Percentiles rank a stretch among this genome's conserved stretches.
Conservation (phyloP, 1,140 invertebrate genomes). For the Propsilocerus akamusi region DNA sequence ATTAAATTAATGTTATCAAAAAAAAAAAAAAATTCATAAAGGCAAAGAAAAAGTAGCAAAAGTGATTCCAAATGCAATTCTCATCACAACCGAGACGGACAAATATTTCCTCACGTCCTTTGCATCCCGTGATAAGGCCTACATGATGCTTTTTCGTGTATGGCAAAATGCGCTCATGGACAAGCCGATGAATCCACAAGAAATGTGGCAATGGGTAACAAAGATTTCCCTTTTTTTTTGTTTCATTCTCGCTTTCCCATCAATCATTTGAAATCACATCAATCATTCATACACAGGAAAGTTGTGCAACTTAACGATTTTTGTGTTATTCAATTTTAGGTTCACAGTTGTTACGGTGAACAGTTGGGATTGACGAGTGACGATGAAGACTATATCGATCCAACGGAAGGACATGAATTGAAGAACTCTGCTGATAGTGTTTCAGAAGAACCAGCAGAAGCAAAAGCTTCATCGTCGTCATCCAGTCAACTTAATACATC, state of each 20-base stretch:
- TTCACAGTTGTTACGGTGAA: conserved; percentile 80
- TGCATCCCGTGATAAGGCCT: conserved; percentile 77
- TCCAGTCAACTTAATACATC: conserved; percentile 15
- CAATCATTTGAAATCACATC: background rate
- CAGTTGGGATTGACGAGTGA: conserved; percentile 82
- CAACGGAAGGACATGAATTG: conserved; percentile 6
- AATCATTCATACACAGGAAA: background rate
- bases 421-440: conserved; percentile 4
- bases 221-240: background rate
- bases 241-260: background rate
- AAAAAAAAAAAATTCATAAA: conserved; percentile 28
- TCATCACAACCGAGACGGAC: conserved; percentile 63
- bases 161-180: conserved; percentile 92
- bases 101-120: conserved; percentile 90
- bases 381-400: conserved; percentile 68
- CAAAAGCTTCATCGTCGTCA: conserved; percentile 6
- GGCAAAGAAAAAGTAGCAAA: conserved; percentile 70
- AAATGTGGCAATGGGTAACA: conserved; percentile 72
- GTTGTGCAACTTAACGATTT: too few species aligned
- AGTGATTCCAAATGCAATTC: conserved; percentile 89
- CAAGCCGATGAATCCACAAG: conserved; percentile 65
- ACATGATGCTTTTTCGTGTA: conserved; percentile 83
- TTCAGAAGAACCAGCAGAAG: conserved; percentile 8
- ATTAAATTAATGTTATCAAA: background rate
- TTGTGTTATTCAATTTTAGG: too few species aligned